phyloP scores from a whole-genome alignment of 2,888 invertebrate species.

The Athripsodes cinereus region DNA sequence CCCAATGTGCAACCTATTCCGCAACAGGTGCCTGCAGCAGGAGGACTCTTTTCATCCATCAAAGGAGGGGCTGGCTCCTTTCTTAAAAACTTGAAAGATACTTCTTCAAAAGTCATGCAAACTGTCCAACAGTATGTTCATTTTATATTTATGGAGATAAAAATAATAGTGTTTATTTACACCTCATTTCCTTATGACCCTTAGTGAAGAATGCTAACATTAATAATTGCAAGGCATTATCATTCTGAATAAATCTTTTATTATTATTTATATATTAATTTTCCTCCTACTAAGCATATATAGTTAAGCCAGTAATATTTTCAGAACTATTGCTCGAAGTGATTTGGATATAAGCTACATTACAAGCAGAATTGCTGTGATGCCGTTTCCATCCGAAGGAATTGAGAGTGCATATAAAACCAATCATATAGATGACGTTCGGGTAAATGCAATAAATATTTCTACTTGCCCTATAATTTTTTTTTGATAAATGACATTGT shows the following conservation, averaged over 20 bases:
- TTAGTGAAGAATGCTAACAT: too few species aligned
- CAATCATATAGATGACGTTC: conserved; percentile 89
- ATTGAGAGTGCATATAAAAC: conserved; percentile 88
- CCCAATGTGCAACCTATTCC: conserved; percentile 33
- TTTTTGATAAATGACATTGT: neutral
- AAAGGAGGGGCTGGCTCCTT: conserved; percentile 91
- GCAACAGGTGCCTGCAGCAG: conserved; percentile 31
- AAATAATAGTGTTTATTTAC: too few species aligned
- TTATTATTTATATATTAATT: too few species aligned
- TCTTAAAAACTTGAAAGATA: conserved; percentile 90
- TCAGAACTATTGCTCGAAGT: conserved; percentile 74
- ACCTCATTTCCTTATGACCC: too few species aligned
- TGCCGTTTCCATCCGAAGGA: conserved; percentile 94
- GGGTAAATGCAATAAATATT: conserved; percentile 37
- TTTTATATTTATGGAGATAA: too few species aligned
- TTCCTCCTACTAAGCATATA: too few species aligned
- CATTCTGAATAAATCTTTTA: too few species aligned
- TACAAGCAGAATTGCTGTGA: conserved; percentile 84
- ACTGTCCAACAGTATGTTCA: conserved; percentile 87
- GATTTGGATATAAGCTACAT: conserved; percentile 91
- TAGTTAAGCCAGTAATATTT: too few species aligned
- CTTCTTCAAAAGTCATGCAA: conserved; percentile 94
- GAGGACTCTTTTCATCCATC: conserved; percentile 76
- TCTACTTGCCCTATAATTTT: neutral
- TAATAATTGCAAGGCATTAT: too few species aligned